phyloP scores from a whole-genome alignment of 2,113 vertebrate species.

The Oriolus oriolus region DNA sequence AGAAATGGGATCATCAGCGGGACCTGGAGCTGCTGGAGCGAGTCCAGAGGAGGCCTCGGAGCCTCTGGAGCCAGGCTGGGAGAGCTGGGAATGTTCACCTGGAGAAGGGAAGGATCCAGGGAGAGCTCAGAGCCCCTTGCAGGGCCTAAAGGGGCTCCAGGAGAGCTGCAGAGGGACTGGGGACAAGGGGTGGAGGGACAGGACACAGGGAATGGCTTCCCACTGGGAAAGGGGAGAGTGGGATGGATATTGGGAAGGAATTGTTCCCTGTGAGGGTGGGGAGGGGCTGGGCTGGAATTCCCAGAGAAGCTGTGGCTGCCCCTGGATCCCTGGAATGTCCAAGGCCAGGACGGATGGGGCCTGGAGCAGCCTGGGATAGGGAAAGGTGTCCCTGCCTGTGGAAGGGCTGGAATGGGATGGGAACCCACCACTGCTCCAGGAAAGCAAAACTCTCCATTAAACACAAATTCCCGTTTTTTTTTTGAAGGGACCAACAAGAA shows the following conservation, averaged over 20 bases:
- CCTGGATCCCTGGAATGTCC: neutral
- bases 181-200: neutral
- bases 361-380: neutral
- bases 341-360: rapidly evolving
- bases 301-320: neutral
- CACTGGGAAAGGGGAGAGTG: too few relatives aligned
- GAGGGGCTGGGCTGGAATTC: neutral
- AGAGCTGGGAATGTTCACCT: neutral
- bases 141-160: neutral
- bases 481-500: conserved; percentile 87
- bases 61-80: neutral
- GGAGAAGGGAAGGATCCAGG: neutral
- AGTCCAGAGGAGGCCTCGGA: rapidly evolving
- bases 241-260: neutral
- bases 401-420: neutral
- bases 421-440: neutral
- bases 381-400: neutral
- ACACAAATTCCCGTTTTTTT: neutral
- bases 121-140: rapidly evolving
- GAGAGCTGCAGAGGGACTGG: neutral
- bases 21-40: rapidly evolving
- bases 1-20: neutral
- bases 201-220: neutral
- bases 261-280: rapidly evolving
- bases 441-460: neutral